phyloP scores from a whole-genome alignment of 2,888 invertebrate species.

The Xanthorhoe spadicearia region DNA sequence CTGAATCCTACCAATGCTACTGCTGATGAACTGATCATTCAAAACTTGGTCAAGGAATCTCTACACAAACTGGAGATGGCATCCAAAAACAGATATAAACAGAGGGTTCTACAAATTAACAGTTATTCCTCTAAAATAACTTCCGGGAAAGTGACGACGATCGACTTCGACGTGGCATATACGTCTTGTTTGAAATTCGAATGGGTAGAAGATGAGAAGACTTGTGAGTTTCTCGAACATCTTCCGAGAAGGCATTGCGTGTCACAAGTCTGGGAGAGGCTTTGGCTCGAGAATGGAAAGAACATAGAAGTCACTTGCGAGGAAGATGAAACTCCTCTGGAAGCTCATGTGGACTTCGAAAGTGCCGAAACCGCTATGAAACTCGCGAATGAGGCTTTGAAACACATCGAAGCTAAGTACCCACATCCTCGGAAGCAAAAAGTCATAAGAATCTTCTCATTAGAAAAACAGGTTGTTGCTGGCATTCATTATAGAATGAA shows the following conservation, averaged over 20 bases:
- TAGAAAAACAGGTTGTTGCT: conserved; percentile 74
- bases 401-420: conserved; percentile 77
- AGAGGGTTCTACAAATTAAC: conserved; percentile 67
- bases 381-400: conserved; percentile 68
- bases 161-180: conserved; percentile 75
- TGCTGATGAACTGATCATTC: conserved; percentile 58
- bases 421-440: conserved; percentile 70
- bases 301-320: conserved; percentile 68
- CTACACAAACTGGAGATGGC: conserved; percentile 70
- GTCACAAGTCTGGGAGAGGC: conserved; percentile 65
- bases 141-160: conserved; percentile 67
- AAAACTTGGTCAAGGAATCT: conserved; percentile 62
- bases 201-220: conserved; percentile 66
- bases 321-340: conserved; percentile 69
- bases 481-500: conserved; percentile 76
- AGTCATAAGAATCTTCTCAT: conserved; percentile 70
- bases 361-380: conserved; percentile 63
- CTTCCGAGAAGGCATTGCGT: conserved; percentile 71
- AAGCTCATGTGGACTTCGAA: conserved; percentile 65
- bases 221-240: conserved; percentile 69
- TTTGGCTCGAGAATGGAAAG: conserved; percentile 66
- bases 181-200: conserved; percentile 75
- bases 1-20: conserved; percentile 50
- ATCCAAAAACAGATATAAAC: conserved; percentile 68
- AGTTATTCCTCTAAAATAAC: conserved; percentile 66